Base-by-base conservation (phyloP, 2,888 invertebrate genomes). In the Arctia plantaginis region DNA sequence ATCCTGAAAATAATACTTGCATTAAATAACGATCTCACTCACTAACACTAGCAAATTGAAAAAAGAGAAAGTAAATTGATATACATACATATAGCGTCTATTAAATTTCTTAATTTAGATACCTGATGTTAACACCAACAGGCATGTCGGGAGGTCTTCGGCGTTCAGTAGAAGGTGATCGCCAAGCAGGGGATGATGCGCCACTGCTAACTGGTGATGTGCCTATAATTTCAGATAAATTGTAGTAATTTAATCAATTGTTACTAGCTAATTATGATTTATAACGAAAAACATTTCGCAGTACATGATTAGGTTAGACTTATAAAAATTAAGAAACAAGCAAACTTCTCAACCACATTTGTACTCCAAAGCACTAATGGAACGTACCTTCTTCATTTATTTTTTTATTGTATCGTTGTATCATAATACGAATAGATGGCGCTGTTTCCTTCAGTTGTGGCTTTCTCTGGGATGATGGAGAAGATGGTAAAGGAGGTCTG, bases 401-500 rank as follows among this genome's bases (percentile, higher is more conserved):
- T 86, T 97, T 96, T 89, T 97, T 96, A 87, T 97, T 97, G 85
- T 97, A 97, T 81, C 97, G 96, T 66, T 97, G 97, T 85, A 97
- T 97, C 97, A 97, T 97, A 73, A 97, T 96, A 66, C 97, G 93
- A 64, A 97, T 97, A 66, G 97, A 97, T 0, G 97, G 97, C 0
- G 97, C 97, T 30, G 97, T 96, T 86, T 97, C 97, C 85, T 97
- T 97, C 1, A 94, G 87, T 30, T 95, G 92, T 20, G 94, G 94
- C 77, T 94, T 95, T 47, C 95, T 90, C 84, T 97, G 96, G 30
- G 96, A 93, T n/a, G 96, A 95, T 20, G 97, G 97, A 0, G 97
- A 97, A 66, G 95, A 92, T 4, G 97, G 97, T 15, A 97, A 89
- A 0, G 97, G 97, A 13, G 97, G 97, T 75, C 94, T 89, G 0